phyloP scores from a whole-genome alignment of 2,113 vertebrate species.

The Ailuropoda melanoleuca region DNA sequence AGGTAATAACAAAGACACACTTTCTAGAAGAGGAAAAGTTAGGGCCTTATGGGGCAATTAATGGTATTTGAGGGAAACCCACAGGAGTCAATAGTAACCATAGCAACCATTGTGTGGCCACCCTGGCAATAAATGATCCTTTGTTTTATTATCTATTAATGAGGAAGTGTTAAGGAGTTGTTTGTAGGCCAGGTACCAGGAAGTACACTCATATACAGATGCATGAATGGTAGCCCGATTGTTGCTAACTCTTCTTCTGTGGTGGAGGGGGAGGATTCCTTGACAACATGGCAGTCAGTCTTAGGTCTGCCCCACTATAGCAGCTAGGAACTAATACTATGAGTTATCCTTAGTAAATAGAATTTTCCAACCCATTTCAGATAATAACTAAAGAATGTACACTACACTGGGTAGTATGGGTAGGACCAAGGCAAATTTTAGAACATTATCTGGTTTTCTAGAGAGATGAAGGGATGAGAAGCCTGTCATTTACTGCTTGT shows the following conservation, averaged over 20 bases:
- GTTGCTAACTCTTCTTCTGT: not conserved
- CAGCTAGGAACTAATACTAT: not conserved
- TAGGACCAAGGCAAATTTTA: not conserved
- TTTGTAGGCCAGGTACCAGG: not conserved
- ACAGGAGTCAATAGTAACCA: not conserved
- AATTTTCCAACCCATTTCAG: not conserved
- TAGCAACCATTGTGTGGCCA: not conserved
- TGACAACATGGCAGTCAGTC: not conserved
- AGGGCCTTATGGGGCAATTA: not conserved
- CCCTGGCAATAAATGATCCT: not conserved
- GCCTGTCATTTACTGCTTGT: not conserved
- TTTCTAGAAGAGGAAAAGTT: not conserved
- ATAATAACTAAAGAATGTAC: not conserved
- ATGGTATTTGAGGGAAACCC: not conserved
- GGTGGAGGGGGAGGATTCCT: not conserved
- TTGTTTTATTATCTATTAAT: not conserved
- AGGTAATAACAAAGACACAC: not conserved
- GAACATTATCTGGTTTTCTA: not conserved
- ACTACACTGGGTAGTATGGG: not conserved
- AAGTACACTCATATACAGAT: not conserved
- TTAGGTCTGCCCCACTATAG: not conserved
- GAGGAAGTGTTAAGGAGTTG: not conserved
- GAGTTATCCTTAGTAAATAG: not conserved
- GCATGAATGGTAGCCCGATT: not conserved
- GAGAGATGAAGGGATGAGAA: not conserved